These are phyloP conservation scores for Oncorhynchus keta DNA, from an alignment of 2,113 vertebrate genomes.

Conservation along the genomic window DNA sequence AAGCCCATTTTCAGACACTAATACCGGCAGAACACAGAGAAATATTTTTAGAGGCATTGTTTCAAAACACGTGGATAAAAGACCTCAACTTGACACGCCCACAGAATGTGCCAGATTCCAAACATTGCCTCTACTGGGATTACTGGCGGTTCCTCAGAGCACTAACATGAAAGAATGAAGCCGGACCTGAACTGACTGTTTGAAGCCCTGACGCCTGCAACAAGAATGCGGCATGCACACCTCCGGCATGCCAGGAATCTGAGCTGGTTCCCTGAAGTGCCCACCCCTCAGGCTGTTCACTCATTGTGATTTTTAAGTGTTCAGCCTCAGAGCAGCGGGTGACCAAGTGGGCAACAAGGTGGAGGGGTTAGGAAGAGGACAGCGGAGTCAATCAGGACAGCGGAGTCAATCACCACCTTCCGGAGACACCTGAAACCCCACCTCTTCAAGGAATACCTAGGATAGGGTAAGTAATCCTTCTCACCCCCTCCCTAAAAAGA, in stretches of 20 bases:
- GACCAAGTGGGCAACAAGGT: not conserved
- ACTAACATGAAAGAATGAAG: constrained; percentile 48
- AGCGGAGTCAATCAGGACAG: too few species aligned
- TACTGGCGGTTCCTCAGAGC: too few species aligned
- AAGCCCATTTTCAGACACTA: not conserved
- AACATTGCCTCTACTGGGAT: too few species aligned
- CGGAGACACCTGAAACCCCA: too few species aligned
- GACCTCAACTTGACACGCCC: not conserved
- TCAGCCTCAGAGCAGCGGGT: not conserved
- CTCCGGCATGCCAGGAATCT: constrained; percentile 59
- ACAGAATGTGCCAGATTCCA: not conserved
- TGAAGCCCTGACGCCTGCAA: constrained; percentile 12
- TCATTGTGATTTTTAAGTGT: not conserved
- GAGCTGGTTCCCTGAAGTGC: constrained; percentile 32
- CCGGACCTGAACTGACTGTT: constrained; percentile 8
- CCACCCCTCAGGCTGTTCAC: constrained; percentile 7
- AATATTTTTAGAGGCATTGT: not conserved
- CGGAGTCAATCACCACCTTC: too few species aligned
- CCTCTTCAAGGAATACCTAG: too few species aligned
- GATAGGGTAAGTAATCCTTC: too few species aligned
- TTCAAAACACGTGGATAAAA: not conserved
- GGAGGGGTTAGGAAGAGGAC: too few species aligned
- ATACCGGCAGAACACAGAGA: too few species aligned
- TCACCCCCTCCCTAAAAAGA: too few species aligned
- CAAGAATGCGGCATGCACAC: constrained; percentile 48